Evolutionary conservation across 2,888 invertebrate species (phyloP).

Genomic region (Formica aserva): DNA sequence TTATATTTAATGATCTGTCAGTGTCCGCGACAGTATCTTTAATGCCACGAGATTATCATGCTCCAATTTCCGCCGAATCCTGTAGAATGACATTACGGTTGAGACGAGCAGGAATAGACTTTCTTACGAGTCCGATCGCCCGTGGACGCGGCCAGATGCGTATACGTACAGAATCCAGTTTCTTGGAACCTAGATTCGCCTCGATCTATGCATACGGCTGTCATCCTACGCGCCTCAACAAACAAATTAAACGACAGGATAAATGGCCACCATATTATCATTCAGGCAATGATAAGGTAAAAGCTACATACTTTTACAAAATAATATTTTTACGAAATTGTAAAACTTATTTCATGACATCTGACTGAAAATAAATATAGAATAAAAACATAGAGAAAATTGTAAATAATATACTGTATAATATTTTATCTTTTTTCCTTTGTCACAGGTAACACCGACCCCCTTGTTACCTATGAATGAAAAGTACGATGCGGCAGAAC

Average conservation of each 20-base stretch:
- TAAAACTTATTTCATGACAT: not conserved
- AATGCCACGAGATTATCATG: slow-evolving; percentile 75
- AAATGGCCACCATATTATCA: slow-evolving; percentile 76
- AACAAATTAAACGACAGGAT: slow-evolving; percentile 82
- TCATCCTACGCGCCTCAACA: slow-evolving; percentile 86
- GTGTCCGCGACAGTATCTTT: slow-evolving; percentile 92
- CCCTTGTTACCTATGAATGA: slow-evolving; percentile 18
- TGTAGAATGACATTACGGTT: slow-evolving; percentile 93
- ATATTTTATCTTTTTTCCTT: not conserved
- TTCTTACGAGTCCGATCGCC: slow-evolving; percentile 90
- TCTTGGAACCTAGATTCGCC: slow-evolving; percentile 94
- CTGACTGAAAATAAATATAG: not conserved
- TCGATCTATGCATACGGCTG: slow-evolving; percentile 95
- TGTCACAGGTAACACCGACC: not conserved
- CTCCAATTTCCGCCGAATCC: slow-evolving; percentile 85
- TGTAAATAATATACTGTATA: no score
- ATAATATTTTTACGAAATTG: not conserved
- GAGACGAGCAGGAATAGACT: slow-evolving; percentile 92
- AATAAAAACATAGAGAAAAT: no score
- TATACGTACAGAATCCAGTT: slow-evolving; percentile 93
- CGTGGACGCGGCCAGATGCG: slow-evolving; percentile 90
- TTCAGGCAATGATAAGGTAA: slow-evolving; percentile 66
- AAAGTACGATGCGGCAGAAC: slow-evolving; percentile 79
- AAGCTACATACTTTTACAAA: not conserved
- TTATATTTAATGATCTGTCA: slow-evolving; percentile 92